Evolutionary conservation across 2,797 vertebrate species (phyloP).

Genomic region (Fringilla coelebs): DNA sequence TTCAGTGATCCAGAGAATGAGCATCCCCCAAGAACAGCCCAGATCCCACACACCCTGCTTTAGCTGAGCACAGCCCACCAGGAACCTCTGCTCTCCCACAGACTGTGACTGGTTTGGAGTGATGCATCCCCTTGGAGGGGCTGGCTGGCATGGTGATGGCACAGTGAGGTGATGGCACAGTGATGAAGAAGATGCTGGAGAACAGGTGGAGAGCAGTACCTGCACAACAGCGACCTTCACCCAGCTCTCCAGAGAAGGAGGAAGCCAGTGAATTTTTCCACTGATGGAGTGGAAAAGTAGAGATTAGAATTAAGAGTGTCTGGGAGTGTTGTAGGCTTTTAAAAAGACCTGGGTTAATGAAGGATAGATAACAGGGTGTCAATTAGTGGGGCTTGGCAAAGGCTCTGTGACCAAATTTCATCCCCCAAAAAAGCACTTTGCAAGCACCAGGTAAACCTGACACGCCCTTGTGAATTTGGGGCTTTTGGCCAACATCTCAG

Average conservation of each 20-base stretch:
- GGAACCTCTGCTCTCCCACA: neutral
- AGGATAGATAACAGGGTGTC: neutral
- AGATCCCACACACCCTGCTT: neutral
- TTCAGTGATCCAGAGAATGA: neutral
- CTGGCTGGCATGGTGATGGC: neutral
- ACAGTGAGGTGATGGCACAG: neutral
- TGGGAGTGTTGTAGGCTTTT: neutral
- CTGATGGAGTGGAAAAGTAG: neutral
- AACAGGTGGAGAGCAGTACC: neutral
- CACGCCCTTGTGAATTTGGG: rapidly evolving
- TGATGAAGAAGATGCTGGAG: neutral
- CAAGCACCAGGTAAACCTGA: neutral
- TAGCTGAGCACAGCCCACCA: neutral
- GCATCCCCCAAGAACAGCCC: neutral
- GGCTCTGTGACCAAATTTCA: neutral
- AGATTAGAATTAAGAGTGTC: neutral
- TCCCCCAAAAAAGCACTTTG: neutral
- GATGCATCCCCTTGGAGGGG: neutral
- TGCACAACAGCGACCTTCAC: neutral
- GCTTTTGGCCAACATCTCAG: neutral
- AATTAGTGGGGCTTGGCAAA: neutral
- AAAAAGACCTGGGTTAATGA: neutral
- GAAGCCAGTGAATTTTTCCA: neutral
- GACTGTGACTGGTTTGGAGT: neutral
- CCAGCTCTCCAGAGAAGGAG: neutral